These are phyloP conservation scores for Neoaliturus tenellus DNA, from an alignment of 2,888 invertebrate species.

Conservation along the genomic window DNA sequence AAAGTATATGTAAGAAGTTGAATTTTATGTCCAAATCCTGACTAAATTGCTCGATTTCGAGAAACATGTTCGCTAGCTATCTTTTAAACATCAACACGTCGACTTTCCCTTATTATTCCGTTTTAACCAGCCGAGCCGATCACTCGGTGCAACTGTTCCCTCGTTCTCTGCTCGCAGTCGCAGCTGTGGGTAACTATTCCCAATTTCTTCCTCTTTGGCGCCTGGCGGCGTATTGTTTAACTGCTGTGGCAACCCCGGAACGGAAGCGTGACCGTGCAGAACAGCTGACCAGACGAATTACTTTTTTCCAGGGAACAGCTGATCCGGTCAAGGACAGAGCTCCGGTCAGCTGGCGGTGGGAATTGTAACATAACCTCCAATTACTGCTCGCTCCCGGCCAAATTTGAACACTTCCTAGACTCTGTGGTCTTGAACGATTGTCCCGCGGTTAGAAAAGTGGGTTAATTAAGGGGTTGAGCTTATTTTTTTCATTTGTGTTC, in stretches of 20 bases:
- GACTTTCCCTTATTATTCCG: no score
- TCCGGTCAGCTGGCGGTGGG: background rate
- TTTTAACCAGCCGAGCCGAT: background rate
- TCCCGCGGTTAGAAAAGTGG: background rate
- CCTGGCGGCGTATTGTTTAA: slow-evolving; percentile 7
- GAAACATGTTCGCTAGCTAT: no score
- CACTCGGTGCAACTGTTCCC: background rate
- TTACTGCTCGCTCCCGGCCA: background rate
- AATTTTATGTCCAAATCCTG: no score
- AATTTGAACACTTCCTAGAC: no score
- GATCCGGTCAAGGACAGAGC: background rate
- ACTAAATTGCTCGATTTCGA: no score
- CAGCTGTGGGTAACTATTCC: background rate
- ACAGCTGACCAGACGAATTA: background rate
- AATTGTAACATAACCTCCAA: background rate
- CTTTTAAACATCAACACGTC: no score
- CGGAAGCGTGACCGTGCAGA: slow-evolving; percentile 12
- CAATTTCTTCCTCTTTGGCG: slow-evolving; percentile 21
- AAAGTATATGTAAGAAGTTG: no score
- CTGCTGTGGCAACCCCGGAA: slow-evolving; percentile 14
- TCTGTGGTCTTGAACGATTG: background rate
- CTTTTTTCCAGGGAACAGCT: background rate
- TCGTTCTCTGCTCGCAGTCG: background rate
- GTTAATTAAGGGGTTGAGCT: background rate
- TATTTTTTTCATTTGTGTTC: background rate